These are phyloP conservation scores for Belonocnema kinseyi DNA, from an alignment of 1,140 invertebrate species.

Conservation along the genomic window DNA sequence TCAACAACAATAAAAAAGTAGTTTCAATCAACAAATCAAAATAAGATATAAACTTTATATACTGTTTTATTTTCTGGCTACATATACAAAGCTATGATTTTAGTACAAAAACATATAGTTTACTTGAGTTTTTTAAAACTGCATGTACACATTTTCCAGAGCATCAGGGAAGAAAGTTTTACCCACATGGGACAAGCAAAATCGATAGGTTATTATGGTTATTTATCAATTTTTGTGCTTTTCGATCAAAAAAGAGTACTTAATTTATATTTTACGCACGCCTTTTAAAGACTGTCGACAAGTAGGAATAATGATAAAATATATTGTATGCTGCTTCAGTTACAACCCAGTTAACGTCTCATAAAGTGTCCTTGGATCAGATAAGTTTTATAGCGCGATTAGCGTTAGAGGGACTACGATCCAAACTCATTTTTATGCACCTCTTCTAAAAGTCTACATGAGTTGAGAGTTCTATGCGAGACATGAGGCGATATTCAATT, in stretches of 20 bases:
- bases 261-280: slow-evolving; percentile 21
- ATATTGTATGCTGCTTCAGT: slow-evolving; percentile 7
- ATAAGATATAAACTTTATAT: slow-evolving; percentile 4
- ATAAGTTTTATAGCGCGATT: slow-evolving; percentile 27
- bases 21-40: slow-evolving; percentile 5
- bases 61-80: background rate
- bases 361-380: slow-evolving; percentile 25
- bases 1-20: background rate
- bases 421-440: slow-evolving; percentile 1
- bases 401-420: slow-evolving; percentile 14
- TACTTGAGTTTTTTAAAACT: background rate
- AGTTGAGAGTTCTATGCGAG: background rate
- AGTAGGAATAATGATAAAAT: slow-evolving; percentile 18
- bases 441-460: background rate
- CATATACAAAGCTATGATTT: slow-evolving; percentile 17
- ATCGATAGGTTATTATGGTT: slow-evolving; percentile 7
- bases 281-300: background rate
- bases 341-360: slow-evolving; percentile 22
- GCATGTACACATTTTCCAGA: background rate
- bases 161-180: background rate
- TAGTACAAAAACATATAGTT: background rate
- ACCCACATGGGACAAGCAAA: background rate
- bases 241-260: background rate
- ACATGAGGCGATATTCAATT: no score
- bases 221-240: background rate